Percentiles rank a stretch among this genome's conserved stretches.
These are phyloP conservation scores for Thaumatotibia leucotreta DNA, from an alignment of 1,140 invertebrate genomes.

Conservation along the genomic window DNA sequence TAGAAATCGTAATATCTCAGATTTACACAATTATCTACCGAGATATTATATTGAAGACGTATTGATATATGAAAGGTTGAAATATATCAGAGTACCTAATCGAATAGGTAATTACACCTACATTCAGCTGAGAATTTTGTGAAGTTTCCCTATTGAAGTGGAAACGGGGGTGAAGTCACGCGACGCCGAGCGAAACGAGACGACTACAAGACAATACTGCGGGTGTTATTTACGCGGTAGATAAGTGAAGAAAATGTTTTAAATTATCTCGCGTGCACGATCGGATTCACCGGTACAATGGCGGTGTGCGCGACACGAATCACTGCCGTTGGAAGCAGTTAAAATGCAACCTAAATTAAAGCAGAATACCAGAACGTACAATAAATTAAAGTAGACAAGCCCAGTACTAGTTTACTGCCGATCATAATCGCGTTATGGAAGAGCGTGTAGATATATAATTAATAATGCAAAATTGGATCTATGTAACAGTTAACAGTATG, in stretches of 20 bases:
- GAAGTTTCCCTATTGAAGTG: conserved; percentile 50
- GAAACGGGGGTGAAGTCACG: conserved; percentile 60
- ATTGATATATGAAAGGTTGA: too few relatives aligned
- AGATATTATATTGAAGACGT: conserved; percentile 18
- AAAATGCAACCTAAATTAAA: conserved; percentile 13
- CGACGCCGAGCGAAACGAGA: conserved; percentile 50
- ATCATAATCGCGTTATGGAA: conserved; percentile 5
- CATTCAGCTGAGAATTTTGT: conserved; percentile 43
- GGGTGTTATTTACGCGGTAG: conserved; percentile 49
- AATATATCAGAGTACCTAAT: conserved; percentile 28
- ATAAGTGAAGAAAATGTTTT: conserved; percentile 44
- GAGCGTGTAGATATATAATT: neutral
- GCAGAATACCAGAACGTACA: conserved; percentile 1
- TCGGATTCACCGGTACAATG: conserved; percentile 20
- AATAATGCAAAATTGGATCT: neutral
- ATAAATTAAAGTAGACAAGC: conserved; percentile 8
- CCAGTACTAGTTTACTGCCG: neutral
- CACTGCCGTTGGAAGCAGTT: conserved; percentile 5
- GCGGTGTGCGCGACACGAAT: conserved; percentile 9
- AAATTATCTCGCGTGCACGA: conserved; percentile 37
- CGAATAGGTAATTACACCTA: too few relatives aligned
- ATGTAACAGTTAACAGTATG: neutral
- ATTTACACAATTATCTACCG: conserved; percentile 13
- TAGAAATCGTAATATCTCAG: conserved; percentile 21
- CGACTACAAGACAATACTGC: conserved; percentile 47